Evolutionary conservation across 2,797 vertebrate species (phyloP).

Genomic region (Streptopelia turtur): DNA sequence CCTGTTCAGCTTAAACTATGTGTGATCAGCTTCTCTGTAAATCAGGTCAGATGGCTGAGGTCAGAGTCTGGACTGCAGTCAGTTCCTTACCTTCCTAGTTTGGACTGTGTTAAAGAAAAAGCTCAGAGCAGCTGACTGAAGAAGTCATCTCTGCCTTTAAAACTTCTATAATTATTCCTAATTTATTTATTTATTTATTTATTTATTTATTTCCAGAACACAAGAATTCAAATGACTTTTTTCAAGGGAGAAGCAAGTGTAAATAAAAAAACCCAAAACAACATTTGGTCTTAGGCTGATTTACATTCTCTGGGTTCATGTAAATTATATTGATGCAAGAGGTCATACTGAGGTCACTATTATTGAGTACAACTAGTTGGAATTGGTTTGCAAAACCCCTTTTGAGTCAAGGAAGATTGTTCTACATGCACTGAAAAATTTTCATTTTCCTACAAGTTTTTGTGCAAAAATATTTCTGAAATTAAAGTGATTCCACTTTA

Average conservation of each 20-base stretch:
- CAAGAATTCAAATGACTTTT: not conserved
- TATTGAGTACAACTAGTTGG: not conserved
- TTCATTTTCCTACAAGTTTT: not conserved
- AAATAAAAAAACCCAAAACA: not conserved
- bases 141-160: not conserved
- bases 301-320: not conserved
- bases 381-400: not conserved
- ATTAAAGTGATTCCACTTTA: not conserved
- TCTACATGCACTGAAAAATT: not conserved
- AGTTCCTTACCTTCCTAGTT: not conserved
- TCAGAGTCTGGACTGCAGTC: conserved; percentile 9
- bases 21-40: not conserved
- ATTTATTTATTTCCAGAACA: not conserved
- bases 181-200: too few species aligned
- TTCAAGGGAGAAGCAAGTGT: not conserved
- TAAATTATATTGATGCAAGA: not conserved
- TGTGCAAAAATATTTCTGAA: not conserved
- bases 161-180: not conserved
- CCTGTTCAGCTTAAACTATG: not conserved
- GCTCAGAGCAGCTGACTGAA: not conserved
- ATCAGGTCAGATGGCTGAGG: not conserved
- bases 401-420: not conserved
- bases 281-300: not conserved
- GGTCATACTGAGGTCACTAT: not conserved
- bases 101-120: not conserved